Base-by-base conservation (phyloP, 2,797 vertebrate species). In the Anguilla marmorata region DNA sequence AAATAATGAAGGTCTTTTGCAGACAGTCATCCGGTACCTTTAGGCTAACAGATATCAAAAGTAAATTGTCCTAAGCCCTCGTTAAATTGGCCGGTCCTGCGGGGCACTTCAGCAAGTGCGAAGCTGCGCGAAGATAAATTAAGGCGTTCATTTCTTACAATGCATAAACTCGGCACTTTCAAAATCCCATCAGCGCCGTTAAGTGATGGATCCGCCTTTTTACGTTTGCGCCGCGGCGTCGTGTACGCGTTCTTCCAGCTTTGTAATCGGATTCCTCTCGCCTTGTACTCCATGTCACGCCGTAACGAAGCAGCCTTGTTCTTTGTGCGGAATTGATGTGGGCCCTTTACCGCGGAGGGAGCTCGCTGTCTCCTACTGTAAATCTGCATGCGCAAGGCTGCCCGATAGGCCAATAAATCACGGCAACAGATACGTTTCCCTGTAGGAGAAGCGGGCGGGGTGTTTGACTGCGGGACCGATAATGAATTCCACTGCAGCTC, bases 361-460 rank as follows among this genome's bases (percentile, higher is more conserved):
- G 79, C 45, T 24, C 37, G 16, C 45, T 19, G 84, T 60, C 84
- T 85, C 54, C 27, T 19, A 27, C 52, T 33, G 84, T 85, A 58
- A 82, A 85, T 85, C 84, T 60, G 84, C 84, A 85, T 85, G 84
- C 54, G n/a, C 54, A 8, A 19, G 54, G 84, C 84, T 21, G 84
- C 6, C 84, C 30, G n/a, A 56, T 56, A 50, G 52, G 84, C 84
- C 30, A 1, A 60, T 85, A 56, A 60, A 85, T 85, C 84, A 37
- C 54, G 11, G 52, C 84, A 60, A 21, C 30, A 33, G 52, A 37
- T 85, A 21, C 56, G 50, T 21, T 45, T 16, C 52, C 84, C 84
- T 5, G 30, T 60, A 21, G 84, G 84, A 60, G 30, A n/a, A 45
- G 79, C 79, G 9, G 79, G 79, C 45, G 41, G 41, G 74, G 33